phyloP scores from a whole-genome alignment of 1,140 invertebrate genomes.

The Euwallacea fornicatus region DNA sequence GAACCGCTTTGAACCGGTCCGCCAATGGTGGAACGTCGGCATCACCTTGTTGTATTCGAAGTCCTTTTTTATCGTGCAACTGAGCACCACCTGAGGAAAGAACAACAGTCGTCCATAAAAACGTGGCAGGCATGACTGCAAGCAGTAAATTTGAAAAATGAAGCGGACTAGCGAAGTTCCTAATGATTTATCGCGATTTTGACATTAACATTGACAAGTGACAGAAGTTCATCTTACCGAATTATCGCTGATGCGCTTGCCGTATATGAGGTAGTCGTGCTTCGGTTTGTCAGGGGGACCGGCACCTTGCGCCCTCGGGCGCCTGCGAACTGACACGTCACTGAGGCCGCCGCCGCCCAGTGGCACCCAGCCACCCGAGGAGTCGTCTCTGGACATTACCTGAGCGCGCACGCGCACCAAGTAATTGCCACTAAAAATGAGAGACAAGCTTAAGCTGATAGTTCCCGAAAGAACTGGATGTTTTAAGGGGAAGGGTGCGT shows the following conservation, averaged over 20 bases:
- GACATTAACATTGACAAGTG: too few species aligned
- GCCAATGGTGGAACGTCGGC: constrained; percentile 98
- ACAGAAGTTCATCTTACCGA: constrained; percentile 64
- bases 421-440: constrained; percentile 77
- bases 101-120: neutral
- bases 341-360: constrained; percentile 90
- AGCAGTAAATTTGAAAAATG: too few species aligned
- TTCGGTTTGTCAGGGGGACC: constrained; percentile 56
- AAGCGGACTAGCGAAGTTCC: too few species aligned
- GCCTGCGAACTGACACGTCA: constrained; percentile 84
- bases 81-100: constrained; percentile 80
- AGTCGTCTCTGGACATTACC: constrained; percentile 98
- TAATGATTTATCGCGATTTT: too few species aligned
- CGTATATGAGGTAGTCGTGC: constrained; percentile 88
- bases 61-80: constrained; percentile 93
- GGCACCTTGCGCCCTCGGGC: constrained; percentile 55
- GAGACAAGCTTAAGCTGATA: neutral
- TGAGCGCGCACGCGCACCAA: constrained; percentile 95
- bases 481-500: too few species aligned
- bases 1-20: constrained; percentile 91
- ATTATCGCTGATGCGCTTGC: constrained; percentile 88
- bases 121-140: too few species aligned
- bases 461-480: too few species aligned
- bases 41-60: constrained; percentile 97
- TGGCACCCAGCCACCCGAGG: constrained; percentile 93